phyloP scores from a whole-genome alignment of 2,113 vertebrate species.

The Willisornis vidua region DNA sequence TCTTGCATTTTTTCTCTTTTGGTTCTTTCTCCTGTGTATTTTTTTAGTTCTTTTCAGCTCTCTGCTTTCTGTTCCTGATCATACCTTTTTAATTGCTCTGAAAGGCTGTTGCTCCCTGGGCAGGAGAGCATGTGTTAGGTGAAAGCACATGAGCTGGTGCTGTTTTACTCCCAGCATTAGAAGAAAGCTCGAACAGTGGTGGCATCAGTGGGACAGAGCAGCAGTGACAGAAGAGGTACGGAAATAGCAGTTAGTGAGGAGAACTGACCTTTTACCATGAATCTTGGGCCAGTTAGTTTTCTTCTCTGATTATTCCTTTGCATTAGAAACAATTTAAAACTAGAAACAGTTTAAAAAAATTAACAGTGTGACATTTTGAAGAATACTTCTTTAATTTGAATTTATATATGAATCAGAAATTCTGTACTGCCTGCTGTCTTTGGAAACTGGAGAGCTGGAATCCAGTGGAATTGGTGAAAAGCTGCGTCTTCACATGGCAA shows the following conservation, averaged over 20 bases:
- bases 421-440: background rate
- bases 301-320: background rate
- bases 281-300: background rate
- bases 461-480: background rate
- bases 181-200: background rate
- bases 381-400: background rate
- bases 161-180: background rate
- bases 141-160: background rate
- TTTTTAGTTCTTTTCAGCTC: background rate
- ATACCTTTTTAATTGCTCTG: background rate
- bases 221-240: background rate
- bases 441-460: background rate
- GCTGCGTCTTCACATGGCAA: rapidly evolving
- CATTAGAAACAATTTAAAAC: background rate
- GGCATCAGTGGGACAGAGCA: background rate
- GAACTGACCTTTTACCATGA: background rate
- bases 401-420: background rate
- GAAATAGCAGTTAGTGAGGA: background rate
- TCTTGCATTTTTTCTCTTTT: background rate
- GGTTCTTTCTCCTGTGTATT: background rate
- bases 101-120: background rate
- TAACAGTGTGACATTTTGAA: background rate
- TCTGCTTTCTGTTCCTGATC: background rate
- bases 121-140: background rate
- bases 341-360: background rate